These are phyloP conservation scores for Corythornis vintsioides DNA, from an alignment of 2,113 vertebrate genomes.

Conservation along the genomic window DNA sequence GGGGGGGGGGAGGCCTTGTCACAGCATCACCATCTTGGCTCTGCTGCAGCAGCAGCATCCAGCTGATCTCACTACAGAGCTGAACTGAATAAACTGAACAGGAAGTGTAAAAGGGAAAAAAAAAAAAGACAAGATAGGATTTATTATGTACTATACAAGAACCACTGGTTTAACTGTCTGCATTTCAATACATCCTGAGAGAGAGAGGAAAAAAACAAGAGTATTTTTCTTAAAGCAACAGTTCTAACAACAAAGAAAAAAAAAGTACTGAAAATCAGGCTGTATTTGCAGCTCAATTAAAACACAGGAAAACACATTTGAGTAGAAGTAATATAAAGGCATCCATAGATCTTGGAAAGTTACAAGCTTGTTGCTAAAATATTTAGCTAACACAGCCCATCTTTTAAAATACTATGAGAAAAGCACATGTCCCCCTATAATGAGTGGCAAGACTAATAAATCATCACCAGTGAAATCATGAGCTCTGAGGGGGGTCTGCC, in stretches of 20 bases:
- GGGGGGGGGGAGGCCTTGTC: slow-evolving; percentile 20
- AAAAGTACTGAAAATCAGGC: neutral
- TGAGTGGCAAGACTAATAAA: slow-evolving; percentile 43
- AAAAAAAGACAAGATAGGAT: slow-evolving; percentile 48
- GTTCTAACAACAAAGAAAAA: neutral
- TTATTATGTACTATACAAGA: slow-evolving; percentile 42
- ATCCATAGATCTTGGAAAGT: neutral
- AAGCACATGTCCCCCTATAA: neutral
- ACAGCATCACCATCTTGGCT: neutral
- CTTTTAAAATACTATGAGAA: slow-evolving; percentile 12
- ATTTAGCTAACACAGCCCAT: neutral
- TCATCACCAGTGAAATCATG: slow-evolving; percentile 43
- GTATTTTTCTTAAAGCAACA: slow-evolving; percentile 3
- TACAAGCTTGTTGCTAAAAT: neutral
- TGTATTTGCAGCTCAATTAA: neutral
- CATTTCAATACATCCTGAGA: slow-evolving; percentile 37
- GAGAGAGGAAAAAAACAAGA: neutral
- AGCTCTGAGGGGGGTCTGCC: slow-evolving; percentile 37
- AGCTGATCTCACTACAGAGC: slow-evolving; percentile 43
- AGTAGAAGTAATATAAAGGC: neutral
- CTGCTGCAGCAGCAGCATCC: slow-evolving; percentile 59
- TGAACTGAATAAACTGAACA: slow-evolving; percentile 54
- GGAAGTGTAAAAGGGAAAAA: slow-evolving; percentile 16
- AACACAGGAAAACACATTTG: neutral
- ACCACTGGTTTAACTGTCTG: slow-evolving; percentile 61